phyloP scores from a whole-genome alignment of 2,888 invertebrate genomes.

The Therioaphis trifolii region DNA sequence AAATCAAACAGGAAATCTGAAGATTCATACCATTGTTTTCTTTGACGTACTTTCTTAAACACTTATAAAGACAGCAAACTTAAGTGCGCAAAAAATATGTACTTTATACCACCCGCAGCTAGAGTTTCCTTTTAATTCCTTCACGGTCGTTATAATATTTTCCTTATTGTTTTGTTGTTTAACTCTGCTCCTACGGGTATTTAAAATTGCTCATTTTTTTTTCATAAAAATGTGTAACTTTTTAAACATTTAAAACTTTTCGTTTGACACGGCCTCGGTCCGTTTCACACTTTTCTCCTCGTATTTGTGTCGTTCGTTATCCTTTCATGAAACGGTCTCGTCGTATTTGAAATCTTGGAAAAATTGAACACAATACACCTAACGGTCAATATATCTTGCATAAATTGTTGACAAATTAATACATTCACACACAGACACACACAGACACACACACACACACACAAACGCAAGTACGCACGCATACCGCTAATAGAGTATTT shows the following conservation, averaged over 20 bases:
- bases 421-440: no score
- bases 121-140: neutral
- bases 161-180: neutral
- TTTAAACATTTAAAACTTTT: neutral
- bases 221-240: neutral
- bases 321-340: neutral
- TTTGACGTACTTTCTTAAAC: neutral
- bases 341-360: neutral
- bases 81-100: neutral
- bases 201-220: neutral
- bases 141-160: neutral
- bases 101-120: neutral
- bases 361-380: neutral
- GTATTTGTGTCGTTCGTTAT: neutral
- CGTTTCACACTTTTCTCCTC: no score
- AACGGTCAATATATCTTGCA: no score
- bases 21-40: neutral
- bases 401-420: no score
- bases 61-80: neutral
- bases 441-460: no score
- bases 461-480: no score
- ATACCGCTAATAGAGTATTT: no score
- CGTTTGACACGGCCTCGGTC: neutral
- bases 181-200: neutral
- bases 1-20: neutral